Evolutionary conservation across 2,888 invertebrate species (phyloP), one percentile per base, ranked within the genome.

Genomic region (Alviniconcha strummeri): DNA sequence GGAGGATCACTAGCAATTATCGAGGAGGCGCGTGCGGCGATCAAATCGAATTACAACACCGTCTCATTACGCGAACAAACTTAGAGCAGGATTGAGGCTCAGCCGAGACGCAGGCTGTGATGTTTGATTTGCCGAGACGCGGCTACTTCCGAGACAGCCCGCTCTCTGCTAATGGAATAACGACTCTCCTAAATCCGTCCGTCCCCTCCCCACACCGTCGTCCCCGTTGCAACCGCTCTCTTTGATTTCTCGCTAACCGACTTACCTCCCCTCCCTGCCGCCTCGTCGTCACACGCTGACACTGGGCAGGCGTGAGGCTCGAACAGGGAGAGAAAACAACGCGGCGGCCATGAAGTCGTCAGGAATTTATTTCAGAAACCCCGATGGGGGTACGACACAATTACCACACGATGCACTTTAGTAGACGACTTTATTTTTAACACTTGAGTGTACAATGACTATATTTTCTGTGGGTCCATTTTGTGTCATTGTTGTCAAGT

Each of bases 61-160:
- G 77, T 77, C 82, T 82, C 82, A 82, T 82, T 82, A 82, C 82
- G 76, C 82, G 82, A 77, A 76, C 82, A 82, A 82, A 82, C 82
- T 82, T 82, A 67, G 82, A 36, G 82, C 82, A 69, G 82, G 82
- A 82, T 82, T 82, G 82, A 82, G 82, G 69, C 67, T 64, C 52
- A 52, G 74, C 75, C 75, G 15, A 60, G 74, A 71, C 81, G 52
- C 55, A 56, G 80, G 69, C 69, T 80, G 69, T 67, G 80, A 80
- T 82, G 82, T 82, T 82, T 82, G 82, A 82, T 77, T 82, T 82
- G 82, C 82, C 36, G 75, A 60, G 69, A 67, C 77, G 75, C 67
- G 69, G 69, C 75, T 17, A 64, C 64, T 72, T 56, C 54, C 81
- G 75, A 57, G 81, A 74, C 82, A 76, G 76, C 54, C 52, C 76